phyloP scores from a whole-genome alignment of 2,888 invertebrate species.

The Syritta pipiens region DNA sequence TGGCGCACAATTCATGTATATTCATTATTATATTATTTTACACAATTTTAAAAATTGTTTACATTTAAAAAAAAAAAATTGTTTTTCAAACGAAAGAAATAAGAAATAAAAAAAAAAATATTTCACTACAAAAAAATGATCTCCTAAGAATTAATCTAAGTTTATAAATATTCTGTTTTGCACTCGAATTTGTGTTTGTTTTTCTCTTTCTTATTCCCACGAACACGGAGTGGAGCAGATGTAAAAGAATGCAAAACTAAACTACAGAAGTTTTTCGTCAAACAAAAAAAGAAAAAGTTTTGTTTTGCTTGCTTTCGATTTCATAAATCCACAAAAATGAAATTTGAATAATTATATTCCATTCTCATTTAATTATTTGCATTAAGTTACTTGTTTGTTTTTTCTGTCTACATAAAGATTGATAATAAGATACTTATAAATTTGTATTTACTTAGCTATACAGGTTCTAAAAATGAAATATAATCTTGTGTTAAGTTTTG shows the following conservation, averaged over 20 bases:
- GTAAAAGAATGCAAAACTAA: conserved; percentile 6
- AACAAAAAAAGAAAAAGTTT: conserved; percentile 39
- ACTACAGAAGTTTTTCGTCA: too few relatives aligned
- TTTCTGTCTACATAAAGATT: conserved; percentile 43
- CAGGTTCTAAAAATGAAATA: conserved; percentile 53
- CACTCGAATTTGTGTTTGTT: conserved; percentile 1
- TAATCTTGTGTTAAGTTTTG: conserved; percentile 10
- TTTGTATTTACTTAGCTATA: conserved; percentile 57
- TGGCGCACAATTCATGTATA: conserved; percentile 60
- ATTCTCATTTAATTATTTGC: conserved; percentile 53
- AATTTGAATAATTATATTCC: conserved; percentile 16
- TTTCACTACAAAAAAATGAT: conserved; percentile 49
- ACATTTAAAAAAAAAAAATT: background rate
- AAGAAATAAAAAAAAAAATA: conserved; percentile 40
- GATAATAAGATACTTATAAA: conserved; percentile 37
- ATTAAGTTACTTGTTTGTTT: conserved; percentile 20
- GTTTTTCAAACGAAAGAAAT: background rate
- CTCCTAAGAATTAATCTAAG: conserved; percentile 58
- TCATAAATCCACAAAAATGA: conserved; percentile 25
- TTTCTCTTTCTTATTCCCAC: conserved; percentile 10
- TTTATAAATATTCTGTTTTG: conserved; percentile 29
- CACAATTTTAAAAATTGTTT: conserved; percentile 53
- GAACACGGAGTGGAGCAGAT: conserved; percentile 11
- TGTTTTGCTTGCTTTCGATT: conserved; percentile 9
- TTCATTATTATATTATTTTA: conserved; percentile 44